Evolutionary conservation across 2,797 vertebrate species (phyloP), one percentile per base, ranked within the genome.

Genomic region (Cacajao melanocephalus): DNA sequence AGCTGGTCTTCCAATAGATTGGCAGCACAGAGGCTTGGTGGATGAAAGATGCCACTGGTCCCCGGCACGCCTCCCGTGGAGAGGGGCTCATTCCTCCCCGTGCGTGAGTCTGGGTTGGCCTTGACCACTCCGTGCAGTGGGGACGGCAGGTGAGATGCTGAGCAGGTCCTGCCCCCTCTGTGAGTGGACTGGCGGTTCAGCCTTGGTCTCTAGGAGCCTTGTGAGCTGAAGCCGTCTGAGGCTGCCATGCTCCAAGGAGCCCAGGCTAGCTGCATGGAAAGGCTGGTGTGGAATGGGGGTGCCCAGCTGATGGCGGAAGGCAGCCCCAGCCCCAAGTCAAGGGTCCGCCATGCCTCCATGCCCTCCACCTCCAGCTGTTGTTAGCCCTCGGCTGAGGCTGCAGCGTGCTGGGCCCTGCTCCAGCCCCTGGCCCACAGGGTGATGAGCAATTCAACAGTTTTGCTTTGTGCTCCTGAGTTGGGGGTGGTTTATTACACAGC

Each of bases 111-210:
- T 33, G 15, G 11, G 44, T 22, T 48, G 33, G 9, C 57, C 55
- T n/a, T 7, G 20, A 15, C 70, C 8, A 4, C 41, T 44, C 55
- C 48, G 26, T 28, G 12, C 1, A 20, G 17, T 7, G 17, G 50
- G 1, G 17, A 9, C 2, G 0, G n/a, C 8, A 4, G 28, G 3
- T 0, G 28, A 24, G 70, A 36, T 6, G 10, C 20, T 2, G 9
- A 33, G 28, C 26, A 12, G 7, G 22, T 36, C 28, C 41, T 30
- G 50, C 4, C 20, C 14, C 0, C 2, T 20, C 13, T 57, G 1
- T 30, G 1, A n/a, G 30, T 1, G 9, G 0, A 17, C 70, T 28
- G n/a, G 17, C 2, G 1, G 13, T 33, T n/a, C 22, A 9, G 26
- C 20, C 46, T 61, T 26, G 12, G 12, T 10, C 19, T 46, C 24